Base-by-base conservation (phyloP, 35 echinoderm and acorn worm species). In the Anneissia japonica region DNA sequence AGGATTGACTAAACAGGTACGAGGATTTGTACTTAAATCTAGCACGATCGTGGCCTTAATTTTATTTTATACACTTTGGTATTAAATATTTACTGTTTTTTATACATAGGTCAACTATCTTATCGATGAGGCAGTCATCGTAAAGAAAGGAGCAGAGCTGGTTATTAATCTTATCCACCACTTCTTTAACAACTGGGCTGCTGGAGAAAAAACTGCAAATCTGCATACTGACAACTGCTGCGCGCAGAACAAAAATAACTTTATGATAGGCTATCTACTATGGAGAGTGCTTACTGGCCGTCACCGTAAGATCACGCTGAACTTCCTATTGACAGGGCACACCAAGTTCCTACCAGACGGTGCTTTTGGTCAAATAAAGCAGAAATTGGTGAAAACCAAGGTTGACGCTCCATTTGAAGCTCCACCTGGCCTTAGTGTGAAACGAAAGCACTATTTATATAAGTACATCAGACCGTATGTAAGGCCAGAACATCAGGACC, bases 201-300 rank as follows among this genome's bases (percentile, higher is more conserved):
- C 26, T 3, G 81, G 81, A 4, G 81, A 83, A 38, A 83, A 31
- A 31, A 12, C 13, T 46, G 36, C 43, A 21, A 29, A 46, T 3
- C 29, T 83, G 23, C 36, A 83, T 46, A 38, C 81, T 46, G 81
- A 83, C 81, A 83, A 83, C 41, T 83, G 81, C 46, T 51, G 37
- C 46, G 38, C 37, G 37, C 81, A 83, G 38, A 83, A 83, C 41
- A 83, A 83, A 46, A 83, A 83, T 38, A 46, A 46, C 36, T 16
- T 30, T 29, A 17, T 11, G 23, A 19, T 81, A 23, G 13, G 13
- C 6, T 83, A 83, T 46, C 81, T 83, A 38, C 36, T 45, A 26
- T 83, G 81, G 81, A 7, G 36, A 31, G 36, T 40, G 6, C 7
- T 51, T 83, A 31, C 41, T 19, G 81, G 79, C 79, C 30, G 34